Conservation (phyloP, 2,888 invertebrate genomes). For the Acronicta alni region DNA sequence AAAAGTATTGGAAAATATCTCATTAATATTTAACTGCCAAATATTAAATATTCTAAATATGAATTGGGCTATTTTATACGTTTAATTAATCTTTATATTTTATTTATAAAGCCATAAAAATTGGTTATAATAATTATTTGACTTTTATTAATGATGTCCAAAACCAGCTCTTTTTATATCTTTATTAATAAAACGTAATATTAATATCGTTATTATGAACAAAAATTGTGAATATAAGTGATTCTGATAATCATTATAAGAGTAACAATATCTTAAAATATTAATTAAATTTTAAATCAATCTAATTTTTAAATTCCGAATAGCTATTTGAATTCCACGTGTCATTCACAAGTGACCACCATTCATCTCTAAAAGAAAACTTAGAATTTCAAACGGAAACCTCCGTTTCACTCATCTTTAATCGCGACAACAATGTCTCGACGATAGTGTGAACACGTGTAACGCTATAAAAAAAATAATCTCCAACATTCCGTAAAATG, state of each 20-base stretch:
- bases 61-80: constrained; percentile 15
- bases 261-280: neutral
- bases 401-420: constrained; percentile 64
- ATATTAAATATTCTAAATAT: constrained; percentile 22
- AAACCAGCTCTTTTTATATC: constrained; percentile 46
- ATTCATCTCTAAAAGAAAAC: constrained; percentile 41
- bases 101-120: constrained; percentile 50
- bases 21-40: constrained; percentile 35
- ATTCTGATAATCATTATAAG: too few relatives aligned
- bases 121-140: constrained; percentile 36
- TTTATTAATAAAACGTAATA: constrained; percentile 34
- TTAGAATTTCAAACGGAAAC: constrained; percentile 42
- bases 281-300: constrained; percentile 2
- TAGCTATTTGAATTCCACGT: constrained; percentile 22
- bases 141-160: constrained; percentile 46
- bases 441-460: constrained; percentile 59
- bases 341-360: constrained; percentile 36
- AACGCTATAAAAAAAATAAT: constrained; percentile 59
- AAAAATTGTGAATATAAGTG: too few relatives aligned
- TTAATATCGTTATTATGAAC: constrained; percentile 1
- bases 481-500: constrained; percentile 60
- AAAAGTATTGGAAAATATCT: constrained; percentile 31
- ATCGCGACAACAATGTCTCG: constrained; percentile 65
- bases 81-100: constrained; percentile 38
- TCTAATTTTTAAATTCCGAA: constrained; percentile 29